Conservation (phyloP, 2,888 invertebrate species). For the Drosophila rubida region DNA sequence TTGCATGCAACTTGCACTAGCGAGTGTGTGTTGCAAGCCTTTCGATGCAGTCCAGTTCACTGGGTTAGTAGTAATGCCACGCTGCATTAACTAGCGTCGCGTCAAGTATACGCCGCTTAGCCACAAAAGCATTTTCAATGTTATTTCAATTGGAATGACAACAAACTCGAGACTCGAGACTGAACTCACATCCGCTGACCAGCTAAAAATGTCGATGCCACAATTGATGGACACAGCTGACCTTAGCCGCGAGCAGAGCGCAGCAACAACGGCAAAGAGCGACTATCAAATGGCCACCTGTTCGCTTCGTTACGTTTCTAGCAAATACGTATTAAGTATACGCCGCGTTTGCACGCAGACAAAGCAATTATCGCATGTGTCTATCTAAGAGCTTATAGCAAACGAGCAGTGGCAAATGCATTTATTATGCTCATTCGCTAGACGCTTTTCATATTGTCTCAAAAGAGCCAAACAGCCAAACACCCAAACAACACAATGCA, state of each 20-base stretch:
- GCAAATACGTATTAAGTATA: conserved; percentile 44
- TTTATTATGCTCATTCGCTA: conserved; percentile 21
- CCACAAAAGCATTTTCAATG: conserved; percentile 54
- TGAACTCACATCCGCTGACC: conserved; percentile 61
- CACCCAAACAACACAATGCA: conserved; percentile 25
- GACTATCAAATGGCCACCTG: conserved; percentile 56
- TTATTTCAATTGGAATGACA: conserved; percentile 43
- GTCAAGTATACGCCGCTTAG: conserved; percentile 17
- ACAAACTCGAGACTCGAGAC: conserved; percentile 16
- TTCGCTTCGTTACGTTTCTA: conserved; percentile 28
- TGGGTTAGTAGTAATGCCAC: conserved; percentile 63
- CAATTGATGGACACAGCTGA: conserved; percentile 67
- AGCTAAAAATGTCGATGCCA: conserved; percentile 53
- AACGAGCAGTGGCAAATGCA: conserved; percentile 44
- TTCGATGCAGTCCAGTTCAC: conserved; percentile 56
- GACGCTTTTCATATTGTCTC: conserved; percentile 25
- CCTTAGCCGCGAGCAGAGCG: conserved; percentile 47
- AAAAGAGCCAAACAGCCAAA: conserved; percentile 16
- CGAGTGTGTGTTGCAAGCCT: conserved; percentile 30
- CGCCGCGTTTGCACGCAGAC: conserved; percentile 37
- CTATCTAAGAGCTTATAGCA: conserved; percentile 13
- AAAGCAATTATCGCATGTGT: conserved; percentile 29
- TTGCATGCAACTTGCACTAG: conserved; percentile 12
- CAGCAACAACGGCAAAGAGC: background rate
- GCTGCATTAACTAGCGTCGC: background rate